Conservation (phyloP, 2,888 invertebrate species). For the Polia nebulosa region DNA sequence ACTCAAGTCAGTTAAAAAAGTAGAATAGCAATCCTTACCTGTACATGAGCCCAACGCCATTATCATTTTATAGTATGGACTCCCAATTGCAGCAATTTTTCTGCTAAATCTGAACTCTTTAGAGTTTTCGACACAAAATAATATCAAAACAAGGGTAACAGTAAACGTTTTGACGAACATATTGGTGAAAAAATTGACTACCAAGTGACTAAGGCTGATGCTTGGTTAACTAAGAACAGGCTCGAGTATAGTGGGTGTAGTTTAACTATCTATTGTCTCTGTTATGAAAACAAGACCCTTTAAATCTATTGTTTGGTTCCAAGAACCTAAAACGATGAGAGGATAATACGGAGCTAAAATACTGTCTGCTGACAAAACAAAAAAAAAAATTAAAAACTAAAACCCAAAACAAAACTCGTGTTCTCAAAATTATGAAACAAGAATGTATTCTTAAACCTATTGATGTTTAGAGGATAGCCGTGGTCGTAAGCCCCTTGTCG, state of each 20-base stretch:
- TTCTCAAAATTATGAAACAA: too few species aligned
- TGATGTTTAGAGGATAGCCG: too few species aligned
- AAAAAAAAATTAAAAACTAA: background rate
- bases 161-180: constrained; percentile 27
- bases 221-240: constrained; percentile 1
- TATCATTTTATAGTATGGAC: constrained; percentile 80
- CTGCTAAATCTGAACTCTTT: constrained; percentile 65
- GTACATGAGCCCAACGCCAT: constrained; percentile 80
- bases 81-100: constrained; percentile 74
- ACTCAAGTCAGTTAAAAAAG: background rate
- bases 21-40: constrained; percentile 67
- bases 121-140: constrained; percentile 32
- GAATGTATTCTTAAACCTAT: too few species aligned
- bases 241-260: background rate
- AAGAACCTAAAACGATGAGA: constrained; percentile 9
- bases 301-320: constrained; percentile 44
- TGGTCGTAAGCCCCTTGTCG: too few species aligned
- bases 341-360: background rate
- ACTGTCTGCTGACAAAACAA: background rate
- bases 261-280: constrained; percentile 18
- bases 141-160: constrained; percentile 22
- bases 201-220: background rate
- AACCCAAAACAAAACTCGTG: too few species aligned
- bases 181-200: background rate
- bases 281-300: constrained; percentile 50